Base-by-base conservation (phyloP, 2,113 vertebrate genomes). In the Plotosus lineatus region DNA sequence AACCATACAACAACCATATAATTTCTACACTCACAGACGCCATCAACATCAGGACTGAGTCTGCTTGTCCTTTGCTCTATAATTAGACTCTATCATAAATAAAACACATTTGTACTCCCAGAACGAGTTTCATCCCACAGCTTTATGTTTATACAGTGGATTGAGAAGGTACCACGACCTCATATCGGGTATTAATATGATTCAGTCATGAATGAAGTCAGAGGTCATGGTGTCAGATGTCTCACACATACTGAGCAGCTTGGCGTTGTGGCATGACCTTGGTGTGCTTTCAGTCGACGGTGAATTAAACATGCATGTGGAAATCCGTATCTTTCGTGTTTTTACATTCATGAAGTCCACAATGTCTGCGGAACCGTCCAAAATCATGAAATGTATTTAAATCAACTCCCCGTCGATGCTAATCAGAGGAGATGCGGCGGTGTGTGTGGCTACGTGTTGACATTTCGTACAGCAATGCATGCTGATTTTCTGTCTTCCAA, bases 401-500 rank as follows among this genome's bases (percentile, higher is more conserved):
- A 38, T 76, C 17, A 23, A 46, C 50, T 82, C 48, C 28, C 38
- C 50, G 31, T 58, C n/a, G 60, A 58, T 56, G 80, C 48, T 68
- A 65, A 81, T 75, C 60, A 58, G 56, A 38, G 28, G 33, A 17
- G 17, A 50, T 31, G 71, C 17, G 40, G 44, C 36, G 71, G 38
- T 51, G 23, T 60, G 51, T 55, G 79, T 51, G 53, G 42, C 48
- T 21, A 38, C 50, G 40, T 60, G 76, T 69, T 85, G 61, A 76
- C 84, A 80, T 79, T 79, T 79, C 44, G 48, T 38, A 56, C 74
- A 68, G 65, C 61, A 44, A 58, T 48, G 38, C 69, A 71, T 77
- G 56, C 28, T 77, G 74, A 79, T 82, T 82, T 82, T 42, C 40
- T 78, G 42, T 80, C 63, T 69, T 50, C 69, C 55, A 15, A 61